Evolutionary conservation across 2,888 invertebrate genomes (phyloP), one percentile per base, ranked within the genome.

Genomic region (Steromphala cineraria): DNA sequence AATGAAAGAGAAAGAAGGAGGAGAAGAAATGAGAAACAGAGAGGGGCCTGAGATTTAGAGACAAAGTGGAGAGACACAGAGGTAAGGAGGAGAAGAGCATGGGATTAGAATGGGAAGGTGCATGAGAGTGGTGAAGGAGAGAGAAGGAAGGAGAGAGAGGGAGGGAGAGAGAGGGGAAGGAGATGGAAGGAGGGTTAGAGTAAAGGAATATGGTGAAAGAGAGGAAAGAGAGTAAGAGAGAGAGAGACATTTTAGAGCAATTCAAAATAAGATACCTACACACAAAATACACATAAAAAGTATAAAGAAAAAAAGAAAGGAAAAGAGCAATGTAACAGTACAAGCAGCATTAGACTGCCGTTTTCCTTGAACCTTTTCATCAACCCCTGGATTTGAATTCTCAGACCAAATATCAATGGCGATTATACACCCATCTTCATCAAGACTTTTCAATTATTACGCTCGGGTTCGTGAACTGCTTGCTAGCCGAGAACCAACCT

Each of bases 401-500:
- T 62, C 62, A 15, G 13, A 62, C 62, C 62, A 62, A 62, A 24
- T 62, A 62, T 62, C 62, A 62, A 62, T 24, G 62, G 28, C 62
- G 62, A 62, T 62, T 62, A 62, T 62, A 21, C 21, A 62, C 62
- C 62, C 21, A 28, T 62, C 62, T 62, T 62, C 62, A 62, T 62
- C 62, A 62, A 62, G 62, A 62, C 62, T 62, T 62, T 62, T 62
- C 62, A 62, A 24, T 62, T 62, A 62, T 62, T 62, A 62, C 24
- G 24, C 62, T 24, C 24, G 62, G 28, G 62, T 62, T 62, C 62
- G 17, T 62, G 62, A 62, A 62, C 62, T 62, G 62, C 62, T 62
- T 28, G 62, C 62, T 62, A n/a, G 24, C 62, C n/a, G 24, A 21
- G 28, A 28, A 28, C 24, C 28, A 62, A 28, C 62, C 62, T 62